Evolutionary conservation across 2,888 invertebrate genomes (phyloP), one percentile per base, ranked within the genome.

Genomic region (Malthinus seriepunctatus): DNA sequence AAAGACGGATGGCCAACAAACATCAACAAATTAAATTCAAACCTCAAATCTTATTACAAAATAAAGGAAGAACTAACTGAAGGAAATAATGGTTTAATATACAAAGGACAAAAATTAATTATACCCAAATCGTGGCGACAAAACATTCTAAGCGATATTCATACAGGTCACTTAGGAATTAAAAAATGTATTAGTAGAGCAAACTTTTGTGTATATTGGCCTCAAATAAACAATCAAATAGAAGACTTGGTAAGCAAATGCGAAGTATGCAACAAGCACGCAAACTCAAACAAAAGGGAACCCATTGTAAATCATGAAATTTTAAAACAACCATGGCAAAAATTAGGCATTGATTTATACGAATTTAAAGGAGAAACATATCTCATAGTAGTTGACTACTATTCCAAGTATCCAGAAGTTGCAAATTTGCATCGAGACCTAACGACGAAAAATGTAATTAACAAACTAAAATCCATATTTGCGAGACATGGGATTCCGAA

Each of bases 1-100:
- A 8, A 48, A 44, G 44, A 58, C n/a, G 44, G 47, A 44, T 63
- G 61, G 56, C 58, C 58, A 1, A 32, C 37, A 32, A 34, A 50
- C 12, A 49, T 48, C 42, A 37, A 42, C 37, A 49, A 58, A 34
- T 34, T 34, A 34, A 34, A 34, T 8, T 3, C 8, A n/a, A 34
- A 34, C 5, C 5, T 34, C 2, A 34, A 34, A 34, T 6, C 34
- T 3, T 34, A 5, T 10, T 34, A n/a, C 8, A 34, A 34, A 34
- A 8, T 34, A 34, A 34, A 8, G 5, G 34, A 3, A 34, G 34
- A 34, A 34, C 2, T 34, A 2, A 9, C 34, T 5, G 34, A 34
- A 34, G 34, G 34, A 34, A 5, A 5, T 8, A 34, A 34, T 34
- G 42, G 14, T 8, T 44, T 51, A 44, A 23, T 51, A 23, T 35